Evolutionary conservation across 2,113 vertebrate genomes (phyloP).

Genomic region (Callopanchax toddi): DNA sequence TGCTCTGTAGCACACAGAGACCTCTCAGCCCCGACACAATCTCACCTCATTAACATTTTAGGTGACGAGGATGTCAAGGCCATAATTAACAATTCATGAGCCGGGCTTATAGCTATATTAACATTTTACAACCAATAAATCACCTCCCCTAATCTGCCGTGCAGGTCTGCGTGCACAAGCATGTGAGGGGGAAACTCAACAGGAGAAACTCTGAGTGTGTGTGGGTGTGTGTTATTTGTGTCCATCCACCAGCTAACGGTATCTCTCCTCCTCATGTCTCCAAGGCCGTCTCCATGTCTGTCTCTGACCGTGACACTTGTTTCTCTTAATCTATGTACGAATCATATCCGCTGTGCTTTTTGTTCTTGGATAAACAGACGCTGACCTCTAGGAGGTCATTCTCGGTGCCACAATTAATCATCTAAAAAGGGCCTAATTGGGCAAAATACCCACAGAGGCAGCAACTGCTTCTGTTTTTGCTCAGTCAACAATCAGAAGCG

Average conservation of each 20-base stretch:
- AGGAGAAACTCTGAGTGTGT: not conserved
- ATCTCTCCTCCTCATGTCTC: slow-evolving; percentile 42
- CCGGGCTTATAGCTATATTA: slow-evolving; percentile 78
- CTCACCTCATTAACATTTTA: slow-evolving; percentile 84
- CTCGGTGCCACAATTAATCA: slow-evolving; percentile 46
- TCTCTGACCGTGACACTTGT: slow-evolving; percentile 53
- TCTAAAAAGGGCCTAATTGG: slow-evolving; percentile 7
- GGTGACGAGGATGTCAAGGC: slow-evolving; percentile 72
- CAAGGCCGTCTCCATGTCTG: slow-evolving; percentile 15
- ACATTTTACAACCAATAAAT: slow-evolving; percentile 83
- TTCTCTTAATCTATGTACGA: slow-evolving; percentile 49
- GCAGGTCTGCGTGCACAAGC: slow-evolving; percentile 20
- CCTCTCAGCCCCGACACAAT: slow-evolving; percentile 58
- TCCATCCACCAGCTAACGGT: slow-evolving; percentile 24
- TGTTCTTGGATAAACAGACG: slow-evolving; percentile 20
- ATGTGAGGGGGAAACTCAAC: slow-evolving; percentile 6
- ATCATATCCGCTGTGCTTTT: slow-evolving; percentile 13
- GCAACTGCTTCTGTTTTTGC: slow-evolving; percentile 24
- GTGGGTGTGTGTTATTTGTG: slow-evolving; percentile 32
- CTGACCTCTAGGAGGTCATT: slow-evolving; percentile 24
- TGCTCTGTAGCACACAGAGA: slow-evolving; percentile 65
- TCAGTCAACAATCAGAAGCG: slow-evolving; percentile 21
- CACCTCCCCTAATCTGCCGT: slow-evolving; percentile 59
- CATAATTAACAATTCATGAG: slow-evolving; percentile 82
- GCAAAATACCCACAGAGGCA: slow-evolving; percentile 16